These are phyloP conservation scores for Phylloscopus whistleri DNA, from an alignment of 2,113 vertebrate genomes.

Conservation along the genomic window DNA sequence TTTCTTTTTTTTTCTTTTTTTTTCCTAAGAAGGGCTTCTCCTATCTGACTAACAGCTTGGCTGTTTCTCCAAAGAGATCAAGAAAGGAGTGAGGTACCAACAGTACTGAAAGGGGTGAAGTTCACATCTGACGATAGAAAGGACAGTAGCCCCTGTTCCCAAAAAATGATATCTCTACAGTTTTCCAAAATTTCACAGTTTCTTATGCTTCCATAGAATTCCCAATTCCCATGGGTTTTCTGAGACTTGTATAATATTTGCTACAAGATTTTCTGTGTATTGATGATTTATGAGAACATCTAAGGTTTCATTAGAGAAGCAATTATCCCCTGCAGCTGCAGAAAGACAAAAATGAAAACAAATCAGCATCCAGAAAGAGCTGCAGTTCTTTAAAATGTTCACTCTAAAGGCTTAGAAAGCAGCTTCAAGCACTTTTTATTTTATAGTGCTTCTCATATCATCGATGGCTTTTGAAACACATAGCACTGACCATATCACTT, in stretches of 20 bases:
- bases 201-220: not conserved
- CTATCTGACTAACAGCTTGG: not conserved
- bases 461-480: not conserved
- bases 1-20: not conserved
- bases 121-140: not conserved
- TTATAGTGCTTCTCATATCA: not conserved
- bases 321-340: not conserved
- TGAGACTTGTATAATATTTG: not conserved
- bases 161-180: not conserved
- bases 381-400: not conserved
- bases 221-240: not conserved
- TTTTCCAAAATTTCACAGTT: not conserved
- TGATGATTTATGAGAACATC: not conserved
- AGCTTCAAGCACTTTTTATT: not conserved
- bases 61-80: not conserved
- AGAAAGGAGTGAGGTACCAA: not conserved
- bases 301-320: not conserved
- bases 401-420: not conserved
- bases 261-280: not conserved
- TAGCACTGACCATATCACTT: not conserved
- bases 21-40: not conserved
- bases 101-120: not conserved
- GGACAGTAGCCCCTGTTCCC: not conserved
- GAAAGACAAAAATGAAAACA: constrained; percentile 1
- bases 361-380: not conserved